Conservation (phyloP, 2,797 vertebrate species). For the Thripadectes ignobilis region DNA sequence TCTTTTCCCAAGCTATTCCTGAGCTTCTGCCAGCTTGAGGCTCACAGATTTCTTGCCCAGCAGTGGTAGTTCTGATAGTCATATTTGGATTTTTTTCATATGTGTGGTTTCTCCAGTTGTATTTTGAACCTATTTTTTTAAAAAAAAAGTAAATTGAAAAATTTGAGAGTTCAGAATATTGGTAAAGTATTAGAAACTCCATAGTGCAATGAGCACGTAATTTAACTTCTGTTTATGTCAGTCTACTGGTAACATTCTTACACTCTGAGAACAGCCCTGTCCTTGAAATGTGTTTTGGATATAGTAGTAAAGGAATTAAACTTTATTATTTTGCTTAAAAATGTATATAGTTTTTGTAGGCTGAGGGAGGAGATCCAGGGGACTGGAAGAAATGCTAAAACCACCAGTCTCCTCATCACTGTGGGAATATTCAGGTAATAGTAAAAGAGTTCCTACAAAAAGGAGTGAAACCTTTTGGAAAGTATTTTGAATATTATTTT, state of each 20-base stretch:
- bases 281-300: not conserved
- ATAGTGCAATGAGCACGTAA: fast-evolving
- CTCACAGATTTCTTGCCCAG: not conserved
- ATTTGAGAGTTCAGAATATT: not conserved
- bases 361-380: not conserved
- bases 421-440: not conserved
- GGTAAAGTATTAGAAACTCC: not conserved
- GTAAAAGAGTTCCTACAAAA: not conserved
- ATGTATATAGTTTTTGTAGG: not conserved
- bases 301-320: not conserved
- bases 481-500: not conserved
- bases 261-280: not conserved
- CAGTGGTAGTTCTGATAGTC: not conserved
- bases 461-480: not conserved
- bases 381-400: not conserved
- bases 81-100: not conserved
- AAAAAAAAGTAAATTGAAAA: not conserved
- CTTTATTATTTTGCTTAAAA: not conserved
- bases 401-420: not conserved
- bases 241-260: not conserved
- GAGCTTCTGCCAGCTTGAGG: not conserved
- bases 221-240: not conserved
- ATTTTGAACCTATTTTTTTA: not conserved
- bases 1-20: not conserved
- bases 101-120: not conserved